Evolutionary conservation across 2,888 invertebrate species (phyloP).

Genomic region (Folsomia manolachei): DNA sequence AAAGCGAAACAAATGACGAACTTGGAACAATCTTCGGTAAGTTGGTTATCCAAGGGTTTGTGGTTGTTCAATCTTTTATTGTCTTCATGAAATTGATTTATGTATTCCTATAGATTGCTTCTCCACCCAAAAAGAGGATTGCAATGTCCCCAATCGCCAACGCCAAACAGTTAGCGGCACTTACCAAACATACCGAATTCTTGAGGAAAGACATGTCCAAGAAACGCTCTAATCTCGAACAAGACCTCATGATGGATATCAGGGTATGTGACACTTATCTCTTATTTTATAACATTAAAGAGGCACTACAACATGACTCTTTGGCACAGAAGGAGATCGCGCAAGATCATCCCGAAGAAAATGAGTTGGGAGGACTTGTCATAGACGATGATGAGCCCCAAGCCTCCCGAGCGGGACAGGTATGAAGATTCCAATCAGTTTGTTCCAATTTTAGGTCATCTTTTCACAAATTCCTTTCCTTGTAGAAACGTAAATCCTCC

Average conservation of each 20-base stretch:
- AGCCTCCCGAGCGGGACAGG: neutral
- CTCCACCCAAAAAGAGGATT: neutral
- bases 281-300: neutral
- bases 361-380: neutral
- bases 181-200: conserved; percentile 84
- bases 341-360: neutral
- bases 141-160: neutral
- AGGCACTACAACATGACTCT: neutral
- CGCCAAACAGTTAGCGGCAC: conserved; percentile 46
- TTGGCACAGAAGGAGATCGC: conserved; percentile 18
- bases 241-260: conserved; percentile 84
- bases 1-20: conserved; percentile 5
- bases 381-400: neutral
- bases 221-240: conserved; percentile 82
- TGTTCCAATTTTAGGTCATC: neutral
- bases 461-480: neutral
- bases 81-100: no score
- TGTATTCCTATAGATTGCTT: neutral
- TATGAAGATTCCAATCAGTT: neutral
- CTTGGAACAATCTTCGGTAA: neutral
- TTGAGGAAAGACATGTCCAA: conserved; percentile 90
- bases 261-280: no score
- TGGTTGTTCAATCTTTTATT: neutral
- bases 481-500: conserved; percentile 1
- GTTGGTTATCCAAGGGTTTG: neutral